Conservation (phyloP, 1,140 invertebrate species). For the Cheumatopsyche charites region DNA sequence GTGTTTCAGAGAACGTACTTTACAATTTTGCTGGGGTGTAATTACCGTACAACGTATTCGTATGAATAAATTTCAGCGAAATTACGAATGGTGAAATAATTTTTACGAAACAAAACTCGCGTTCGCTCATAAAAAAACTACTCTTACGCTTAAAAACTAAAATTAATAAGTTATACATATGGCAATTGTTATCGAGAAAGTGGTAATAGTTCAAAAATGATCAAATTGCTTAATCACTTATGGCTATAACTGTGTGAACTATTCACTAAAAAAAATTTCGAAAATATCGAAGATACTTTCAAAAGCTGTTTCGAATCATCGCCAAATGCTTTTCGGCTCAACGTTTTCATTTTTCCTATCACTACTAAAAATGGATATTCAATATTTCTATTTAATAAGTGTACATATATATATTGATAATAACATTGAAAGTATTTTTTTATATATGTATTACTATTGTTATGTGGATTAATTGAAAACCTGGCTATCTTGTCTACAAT, state of each 20-base stretch:
- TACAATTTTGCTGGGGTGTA: constrained; percentile 35
- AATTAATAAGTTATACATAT: constrained; percentile 21
- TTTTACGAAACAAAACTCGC: too few species aligned
- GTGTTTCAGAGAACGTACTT: constrained; percentile 25
- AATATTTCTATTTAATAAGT: constrained; percentile 24
- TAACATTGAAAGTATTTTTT: constrained; percentile 40
- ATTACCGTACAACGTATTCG: constrained; percentile 31
- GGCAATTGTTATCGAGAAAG: constrained; percentile 18
- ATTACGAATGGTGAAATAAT: too few species aligned
- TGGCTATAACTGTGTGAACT: constrained; percentile 25
- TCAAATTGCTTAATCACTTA: constrained; percentile 17
- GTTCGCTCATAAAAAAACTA: constrained; percentile 19
- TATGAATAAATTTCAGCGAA: constrained; percentile 37
- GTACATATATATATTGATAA: constrained; percentile 38
- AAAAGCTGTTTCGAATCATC: not conserved
- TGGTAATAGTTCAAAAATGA: constrained; percentile 22
- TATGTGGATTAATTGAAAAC: constrained; percentile 43
- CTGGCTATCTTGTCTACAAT: constrained; percentile 46
- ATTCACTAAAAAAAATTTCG: constrained; percentile 11
- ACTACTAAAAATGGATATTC: constrained; percentile 37
- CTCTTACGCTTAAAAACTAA: not conserved
- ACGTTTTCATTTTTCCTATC: constrained; percentile 16
- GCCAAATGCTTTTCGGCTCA: not conserved
- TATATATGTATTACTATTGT: too few species aligned
- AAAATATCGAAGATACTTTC: not conserved